Evolutionary conservation across 2,113 vertebrate species (phyloP).

Genomic region (Lophura nycthemera): DNA sequence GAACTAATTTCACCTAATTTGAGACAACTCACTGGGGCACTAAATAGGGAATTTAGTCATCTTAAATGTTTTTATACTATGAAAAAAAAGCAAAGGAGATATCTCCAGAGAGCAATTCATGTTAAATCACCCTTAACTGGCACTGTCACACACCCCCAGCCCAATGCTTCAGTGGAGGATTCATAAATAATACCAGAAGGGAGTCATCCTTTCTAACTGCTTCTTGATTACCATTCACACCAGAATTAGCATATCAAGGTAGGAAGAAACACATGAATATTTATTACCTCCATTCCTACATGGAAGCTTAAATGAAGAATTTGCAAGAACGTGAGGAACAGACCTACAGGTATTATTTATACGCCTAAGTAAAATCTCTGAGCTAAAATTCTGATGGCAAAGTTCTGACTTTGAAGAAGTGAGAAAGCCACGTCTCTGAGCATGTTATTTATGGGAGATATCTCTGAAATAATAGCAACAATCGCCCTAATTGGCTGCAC

Average conservation of each 20-base stretch:
- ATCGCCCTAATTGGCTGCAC: slow-evolving; percentile 41
- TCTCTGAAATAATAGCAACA: slow-evolving; percentile 17
- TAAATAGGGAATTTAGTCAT: slow-evolving; percentile 27
- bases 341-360: slow-evolving; percentile 68
- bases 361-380: slow-evolving; percentile 22
- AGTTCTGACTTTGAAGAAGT: slow-evolving; percentile 30
- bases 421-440: not conserved
- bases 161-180: slow-evolving; percentile 62
- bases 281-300: slow-evolving; percentile 66
- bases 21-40: not conserved
- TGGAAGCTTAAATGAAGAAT: slow-evolving; percentile 71
- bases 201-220: slow-evolving; percentile 61
- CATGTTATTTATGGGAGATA: slow-evolving; percentile 38
- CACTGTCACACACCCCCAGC: slow-evolving; percentile 41
- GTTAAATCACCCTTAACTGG: slow-evolving; percentile 45
- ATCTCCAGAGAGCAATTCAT: not conserved
- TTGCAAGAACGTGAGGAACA: slow-evolving; percentile 73
- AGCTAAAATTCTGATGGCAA: not conserved
- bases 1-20: slow-evolving; percentile 21
- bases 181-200: slow-evolving; percentile 78
- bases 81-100: not conserved
- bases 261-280: slow-evolving; percentile 79
- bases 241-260: slow-evolving; percentile 79
- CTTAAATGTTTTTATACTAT: not conserved
- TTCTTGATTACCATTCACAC: slow-evolving; percentile 73